Evolutionary conservation across 1,140 invertebrate genomes (phyloP).

Genomic region (Brachionus angularis): DNA sequence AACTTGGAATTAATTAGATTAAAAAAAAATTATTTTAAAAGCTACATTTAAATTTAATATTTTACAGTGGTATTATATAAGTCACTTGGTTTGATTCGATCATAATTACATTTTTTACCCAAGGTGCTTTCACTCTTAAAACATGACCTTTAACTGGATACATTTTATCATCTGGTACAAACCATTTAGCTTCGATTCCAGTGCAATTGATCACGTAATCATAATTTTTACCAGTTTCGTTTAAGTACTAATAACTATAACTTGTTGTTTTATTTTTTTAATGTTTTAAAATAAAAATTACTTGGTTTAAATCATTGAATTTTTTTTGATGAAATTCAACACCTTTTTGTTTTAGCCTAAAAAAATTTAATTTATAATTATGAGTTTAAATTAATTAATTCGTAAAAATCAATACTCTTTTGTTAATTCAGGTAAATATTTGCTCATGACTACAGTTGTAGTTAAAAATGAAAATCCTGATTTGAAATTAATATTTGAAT

Average conservation of each 20-base stretch:
- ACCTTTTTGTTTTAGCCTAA: background rate
- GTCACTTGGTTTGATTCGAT: slow-evolving; percentile 13
- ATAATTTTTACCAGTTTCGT: slow-evolving; percentile 58
- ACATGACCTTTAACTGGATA: slow-evolving; percentile 81
- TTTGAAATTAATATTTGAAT: background rate
- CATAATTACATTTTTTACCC: slow-evolving; percentile 29
- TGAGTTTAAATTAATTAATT: too few relatives aligned
- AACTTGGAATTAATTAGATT: background rate
- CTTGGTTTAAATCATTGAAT: background rate
- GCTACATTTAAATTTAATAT: slow-evolving; percentile 47
- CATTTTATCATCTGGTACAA: slow-evolving; percentile 73
- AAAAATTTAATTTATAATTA: too few relatives aligned
- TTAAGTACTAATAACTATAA: background rate
- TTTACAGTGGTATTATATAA: slow-evolving; percentile 69
- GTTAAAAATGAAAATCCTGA: slow-evolving; percentile 30
- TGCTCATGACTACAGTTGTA: slow-evolving; percentile 3
- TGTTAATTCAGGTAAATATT: slow-evolving; percentile 6
- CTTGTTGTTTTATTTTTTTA: background rate
- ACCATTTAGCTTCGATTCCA: slow-evolving; percentile 71
- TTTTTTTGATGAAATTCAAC: background rate
- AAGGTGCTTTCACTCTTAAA: slow-evolving; percentile 64
- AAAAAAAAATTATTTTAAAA: background rate
- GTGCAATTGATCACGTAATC: slow-evolving; percentile 83
- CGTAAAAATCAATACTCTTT: too few relatives aligned
- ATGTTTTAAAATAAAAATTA: background rate